Conservation (phyloP, 2,113 vertebrate genomes). For the Chaetura pelagica region DNA sequence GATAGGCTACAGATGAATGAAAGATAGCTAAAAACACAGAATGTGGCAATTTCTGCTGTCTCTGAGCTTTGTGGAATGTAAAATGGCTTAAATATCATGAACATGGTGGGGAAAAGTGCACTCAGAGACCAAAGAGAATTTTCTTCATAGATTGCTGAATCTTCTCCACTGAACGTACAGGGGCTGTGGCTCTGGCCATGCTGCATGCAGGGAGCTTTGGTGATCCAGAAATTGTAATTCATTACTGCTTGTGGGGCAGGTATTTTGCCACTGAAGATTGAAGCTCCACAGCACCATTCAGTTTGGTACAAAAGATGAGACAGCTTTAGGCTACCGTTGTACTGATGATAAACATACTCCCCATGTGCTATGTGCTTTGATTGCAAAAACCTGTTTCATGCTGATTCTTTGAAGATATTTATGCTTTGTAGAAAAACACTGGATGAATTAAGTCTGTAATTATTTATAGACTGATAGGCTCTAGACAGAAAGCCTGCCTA, state of each 20-base stretch:
- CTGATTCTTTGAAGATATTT: background rate
- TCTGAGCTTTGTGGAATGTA: background rate
- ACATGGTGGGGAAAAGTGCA: background rate
- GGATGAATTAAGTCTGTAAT: background rate
- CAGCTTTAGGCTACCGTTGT: background rate
- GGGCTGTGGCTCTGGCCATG: background rate
- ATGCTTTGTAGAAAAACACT: background rate
- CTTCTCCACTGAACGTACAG: background rate
- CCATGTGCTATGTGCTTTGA: background rate
- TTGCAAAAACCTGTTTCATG: background rate
- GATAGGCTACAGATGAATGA: background rate
- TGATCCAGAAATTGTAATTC: background rate
- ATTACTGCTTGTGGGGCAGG: background rate
- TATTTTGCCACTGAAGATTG: background rate
- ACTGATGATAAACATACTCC: background rate
- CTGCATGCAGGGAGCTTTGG: background rate
- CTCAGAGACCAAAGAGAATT: background rate
- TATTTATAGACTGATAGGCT: background rate
- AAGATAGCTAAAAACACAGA: background rate
- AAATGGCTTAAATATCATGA: slow-evolving; percentile 7
- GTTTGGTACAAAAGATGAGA: background rate
- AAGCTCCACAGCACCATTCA: background rate
- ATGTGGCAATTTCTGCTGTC: background rate
- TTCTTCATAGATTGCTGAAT: background rate
- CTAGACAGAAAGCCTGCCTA: background rate